These are phyloP conservation scores for Vollenhovia emeryi DNA, from an alignment of 1,140 invertebrate species.

Conservation along the genomic window DNA sequence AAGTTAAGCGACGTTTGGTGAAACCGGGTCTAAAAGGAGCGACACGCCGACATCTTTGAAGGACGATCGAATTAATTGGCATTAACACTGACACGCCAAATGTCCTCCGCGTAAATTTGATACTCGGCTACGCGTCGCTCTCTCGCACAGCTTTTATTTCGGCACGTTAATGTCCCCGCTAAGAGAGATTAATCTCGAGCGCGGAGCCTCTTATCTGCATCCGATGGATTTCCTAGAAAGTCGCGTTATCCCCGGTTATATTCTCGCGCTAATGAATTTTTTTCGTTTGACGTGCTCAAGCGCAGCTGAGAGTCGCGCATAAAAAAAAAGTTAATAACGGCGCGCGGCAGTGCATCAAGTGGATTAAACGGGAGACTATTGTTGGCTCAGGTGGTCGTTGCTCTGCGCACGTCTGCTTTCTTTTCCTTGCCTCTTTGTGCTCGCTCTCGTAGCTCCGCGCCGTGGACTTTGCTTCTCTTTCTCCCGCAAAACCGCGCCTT, in stretches of 20 bases:
- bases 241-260: background rate
- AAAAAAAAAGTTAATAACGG: constrained; percentile 53
- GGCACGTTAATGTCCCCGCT: background rate
- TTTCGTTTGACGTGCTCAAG: constrained; percentile 42
- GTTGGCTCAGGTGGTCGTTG: constrained; percentile 71
- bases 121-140: background rate
- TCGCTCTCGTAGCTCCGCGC: constrained; percentile 32
- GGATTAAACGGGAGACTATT: constrained; percentile 68
- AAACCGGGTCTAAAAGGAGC: too few species aligned
- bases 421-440: constrained; percentile 49
- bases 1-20: too few species aligned
- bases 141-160: background rate
- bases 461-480: constrained; percentile 9
- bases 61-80: background rate
- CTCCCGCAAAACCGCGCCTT: background rate
- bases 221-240: constrained; percentile 19
- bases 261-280: constrained; percentile 45
- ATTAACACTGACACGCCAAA: background rate
- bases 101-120: background rate
- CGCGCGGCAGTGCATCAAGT: constrained; percentile 45
- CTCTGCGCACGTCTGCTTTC: constrained; percentile 52
- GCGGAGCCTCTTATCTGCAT: background rate
- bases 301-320: constrained; percentile 21
- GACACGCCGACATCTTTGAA: background rate
- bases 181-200: background rate